phyloP scores from a whole-genome alignment of 23 tunicate genomes.

The Diplosoma virens region DNA sequence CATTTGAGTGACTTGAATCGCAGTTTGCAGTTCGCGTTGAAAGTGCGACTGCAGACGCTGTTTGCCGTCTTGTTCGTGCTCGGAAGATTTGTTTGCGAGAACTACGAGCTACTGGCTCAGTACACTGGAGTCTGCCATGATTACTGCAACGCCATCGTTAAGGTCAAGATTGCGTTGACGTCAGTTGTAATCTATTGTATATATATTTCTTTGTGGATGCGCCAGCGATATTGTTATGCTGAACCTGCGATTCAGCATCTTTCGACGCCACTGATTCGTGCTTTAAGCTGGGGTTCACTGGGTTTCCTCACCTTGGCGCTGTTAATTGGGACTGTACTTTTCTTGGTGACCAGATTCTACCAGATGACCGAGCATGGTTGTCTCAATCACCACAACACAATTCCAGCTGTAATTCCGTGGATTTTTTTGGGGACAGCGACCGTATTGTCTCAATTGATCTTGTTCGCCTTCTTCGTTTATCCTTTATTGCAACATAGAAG shows the following conservation, averaged over 20 bases:
- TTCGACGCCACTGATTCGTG: constrained; percentile 5
- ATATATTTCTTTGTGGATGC: constrained; percentile 63
- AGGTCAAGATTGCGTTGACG: constrained; percentile 33
- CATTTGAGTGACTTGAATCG: too few relatives aligned
- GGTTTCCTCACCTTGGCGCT: constrained; percentile 17
- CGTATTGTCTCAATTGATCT: constrained; percentile 21
- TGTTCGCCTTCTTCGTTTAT: constrained; percentile 35
- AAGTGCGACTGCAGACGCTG: constrained; percentile 17
- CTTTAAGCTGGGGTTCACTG: constrained; percentile 39
- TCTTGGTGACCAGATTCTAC: constrained; percentile 37
- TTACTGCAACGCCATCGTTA: constrained; percentile 42
- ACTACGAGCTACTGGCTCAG: constrained; percentile 45
- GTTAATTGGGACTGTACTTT: constrained; percentile 39
- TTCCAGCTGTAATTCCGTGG: constrained; percentile 43
- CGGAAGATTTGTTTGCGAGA: constrained; percentile 27
- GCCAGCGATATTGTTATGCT: constrained; percentile 63
- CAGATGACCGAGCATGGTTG: constrained; percentile 25
- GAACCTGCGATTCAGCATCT: constrained; percentile 63
- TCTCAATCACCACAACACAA: background rate
- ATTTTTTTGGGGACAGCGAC: constrained; percentile 20
- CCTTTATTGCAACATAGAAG: constrained; percentile 24
- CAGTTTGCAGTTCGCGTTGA: constrained; percentile 7
- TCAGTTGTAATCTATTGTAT: constrained; percentile 27
- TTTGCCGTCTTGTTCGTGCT: constrained; percentile 21
- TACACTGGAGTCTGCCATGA: constrained; percentile 20